A percentile compares a stretch with the other conserved stretches of the same genome.
Conservation (phyloP, 1,140 invertebrate species). For the Brachionus calyciflorus region DNA sequence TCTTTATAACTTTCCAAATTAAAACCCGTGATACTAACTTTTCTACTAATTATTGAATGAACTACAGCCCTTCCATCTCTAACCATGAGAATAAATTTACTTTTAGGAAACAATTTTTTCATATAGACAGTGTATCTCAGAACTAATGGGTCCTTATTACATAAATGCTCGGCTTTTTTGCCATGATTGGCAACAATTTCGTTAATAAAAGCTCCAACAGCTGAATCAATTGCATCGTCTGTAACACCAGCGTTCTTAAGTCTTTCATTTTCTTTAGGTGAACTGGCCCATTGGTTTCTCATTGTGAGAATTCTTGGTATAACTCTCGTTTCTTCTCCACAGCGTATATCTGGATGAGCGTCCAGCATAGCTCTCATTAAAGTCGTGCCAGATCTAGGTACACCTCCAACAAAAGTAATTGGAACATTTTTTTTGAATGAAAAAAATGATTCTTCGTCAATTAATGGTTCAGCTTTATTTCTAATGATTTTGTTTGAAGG, state of each 20-base stretch:
- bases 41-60: constrained; percentile 93
- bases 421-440: constrained; percentile 26
- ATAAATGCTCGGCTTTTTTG: constrained; percentile 79
- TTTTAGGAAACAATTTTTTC: constrained; percentile 66
- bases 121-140: constrained; percentile 85
- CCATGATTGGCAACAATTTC: constrained; percentile 78
- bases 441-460: not conserved
- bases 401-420: constrained; percentile 82
- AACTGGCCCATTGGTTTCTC: constrained; percentile 85
- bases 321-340: constrained; percentile 94
- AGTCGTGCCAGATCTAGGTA: constrained; percentile 92
- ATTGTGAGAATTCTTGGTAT: constrained; percentile 83
- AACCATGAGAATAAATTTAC: constrained; percentile 97
- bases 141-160: constrained; percentile 97
- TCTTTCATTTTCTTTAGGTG: constrained; percentile 74
- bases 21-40: constrained; percentile 96
- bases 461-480: not conserved
- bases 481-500: no score
- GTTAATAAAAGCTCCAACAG: constrained; percentile 90
- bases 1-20: constrained; percentile 86
- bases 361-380: constrained; percentile 95
- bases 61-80: constrained; percentile 94
- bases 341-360: constrained; percentile 94
- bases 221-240: constrained; percentile 84
- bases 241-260: constrained; percentile 83